phyloP scores from a whole-genome alignment of 2,888 invertebrate species.

The Gymnosoma rotundatum region DNA sequence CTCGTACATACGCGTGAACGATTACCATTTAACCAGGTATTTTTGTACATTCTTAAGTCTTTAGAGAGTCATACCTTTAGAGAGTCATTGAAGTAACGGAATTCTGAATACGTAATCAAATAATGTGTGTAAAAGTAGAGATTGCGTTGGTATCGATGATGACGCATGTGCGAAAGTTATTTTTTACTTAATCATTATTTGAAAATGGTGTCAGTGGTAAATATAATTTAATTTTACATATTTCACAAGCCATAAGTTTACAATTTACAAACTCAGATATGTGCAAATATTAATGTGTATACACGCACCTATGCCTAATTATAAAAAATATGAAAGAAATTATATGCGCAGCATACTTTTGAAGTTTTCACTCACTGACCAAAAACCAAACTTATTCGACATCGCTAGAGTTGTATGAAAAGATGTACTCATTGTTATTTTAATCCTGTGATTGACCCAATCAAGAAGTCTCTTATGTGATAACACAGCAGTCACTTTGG shows the following conservation, averaged over 20 bases:
- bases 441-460: too few relatives aligned
- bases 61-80: too few relatives aligned
- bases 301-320: too few relatives aligned
- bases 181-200: slow-evolving; percentile 35
- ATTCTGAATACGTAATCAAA: slow-evolving; percentile 48
- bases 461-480: too few relatives aligned
- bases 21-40: not conserved
- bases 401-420: too few relatives aligned
- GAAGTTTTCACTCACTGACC: too few relatives aligned
- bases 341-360: too few relatives aligned
- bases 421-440: too few relatives aligned
- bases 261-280: not conserved
- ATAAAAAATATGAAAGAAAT: too few relatives aligned
- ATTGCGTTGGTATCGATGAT: slow-evolving; percentile 6
- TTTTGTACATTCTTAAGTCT: slow-evolving; percentile 2
- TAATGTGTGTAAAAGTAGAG: slow-evolving; percentile 6
- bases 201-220: slow-evolving; percentile 57
- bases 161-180: slow-evolving; percentile 57
- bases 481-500: too few relatives aligned
- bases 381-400: too few relatives aligned
- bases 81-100: slow-evolving; percentile 44
- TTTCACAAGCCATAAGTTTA: not conserved
- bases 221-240: slow-evolving; percentile 20
- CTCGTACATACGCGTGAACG: not conserved
- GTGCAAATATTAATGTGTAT: not conserved